Percentiles rank a stretch among this genome's conserved stretches.
These are phyloP conservation scores for Malurus cyaneus DNA, from an alignment of 2,113 vertebrate species.

Conservation along the genomic window DNA sequence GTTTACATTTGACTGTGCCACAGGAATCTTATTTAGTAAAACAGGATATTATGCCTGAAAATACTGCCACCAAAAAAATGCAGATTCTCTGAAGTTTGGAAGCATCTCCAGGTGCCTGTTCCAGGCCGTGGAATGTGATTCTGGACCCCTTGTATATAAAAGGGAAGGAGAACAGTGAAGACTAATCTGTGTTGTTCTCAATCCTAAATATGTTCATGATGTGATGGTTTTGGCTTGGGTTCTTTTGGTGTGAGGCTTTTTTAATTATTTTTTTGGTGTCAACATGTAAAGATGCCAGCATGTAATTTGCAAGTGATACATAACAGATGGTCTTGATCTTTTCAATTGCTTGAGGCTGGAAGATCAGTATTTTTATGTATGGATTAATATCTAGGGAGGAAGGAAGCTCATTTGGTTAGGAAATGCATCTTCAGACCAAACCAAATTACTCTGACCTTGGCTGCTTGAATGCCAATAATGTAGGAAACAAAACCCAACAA, in stretches of 20 bases:
- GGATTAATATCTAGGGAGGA: neutral
- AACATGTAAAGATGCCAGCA: neutral
- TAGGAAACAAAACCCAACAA: neutral
- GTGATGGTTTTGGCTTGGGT: neutral
- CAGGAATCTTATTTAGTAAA: neutral
- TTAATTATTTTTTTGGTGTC: neutral
- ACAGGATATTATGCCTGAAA: neutral
- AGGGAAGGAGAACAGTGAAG: neutral
- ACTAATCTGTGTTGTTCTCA: neutral
- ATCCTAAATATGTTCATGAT: neutral
- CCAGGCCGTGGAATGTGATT: neutral
- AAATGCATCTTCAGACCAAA: neutral
- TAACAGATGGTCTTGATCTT: neutral
- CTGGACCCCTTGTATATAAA: neutral
- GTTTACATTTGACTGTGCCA: neutral
- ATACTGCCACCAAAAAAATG: accelerated
- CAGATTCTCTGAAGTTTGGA: neutral
- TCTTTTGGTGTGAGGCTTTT: neutral
- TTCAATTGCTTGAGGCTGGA: neutral
- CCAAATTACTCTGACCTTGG: neutral
- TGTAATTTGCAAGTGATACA: neutral
- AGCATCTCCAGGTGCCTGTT: neutral
- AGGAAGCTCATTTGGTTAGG: neutral
- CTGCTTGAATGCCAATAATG: neutral
- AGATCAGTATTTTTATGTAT: neutral